Base-by-base conservation (phyloP, 2,113 vertebrate genomes). In the Cryptotis parvus region DNA sequence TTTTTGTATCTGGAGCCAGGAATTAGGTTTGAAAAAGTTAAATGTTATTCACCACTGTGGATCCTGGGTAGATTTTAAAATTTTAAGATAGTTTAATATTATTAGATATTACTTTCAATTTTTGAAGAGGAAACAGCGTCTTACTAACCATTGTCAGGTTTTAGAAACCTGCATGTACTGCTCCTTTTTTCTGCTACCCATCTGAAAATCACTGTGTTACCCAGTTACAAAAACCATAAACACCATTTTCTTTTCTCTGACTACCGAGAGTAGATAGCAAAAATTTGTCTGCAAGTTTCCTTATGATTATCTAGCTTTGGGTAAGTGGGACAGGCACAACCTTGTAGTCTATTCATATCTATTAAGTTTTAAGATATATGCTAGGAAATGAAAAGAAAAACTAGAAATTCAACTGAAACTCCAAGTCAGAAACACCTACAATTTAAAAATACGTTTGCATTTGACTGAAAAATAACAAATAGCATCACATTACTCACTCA, bases 321-420 rank as follows among this genome's bases (percentile, higher is more conserved):
- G 18, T 74, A 14, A 5, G 37, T 35, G 7, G 43, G 31, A 84
- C 91, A 94, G 33, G 37, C 55, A 72, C n/a, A 70, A 5, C 2
- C 55, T 45, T 20, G 0, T 33, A 35, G 33, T 85, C 20, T 22
- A 5, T 20, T 9, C 33, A 24, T 73, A 55, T 24, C 33, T 39
- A 9, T 33, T 37, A 35, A 70, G 29, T 75, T 76, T n/a, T 65
- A 29, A 27, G 41, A 84, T 1, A 0, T 10, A 14, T n/a, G 5
- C 55, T 75, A n/a, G 29, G 58, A 83, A 92, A 66, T 45, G 82
- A 74, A 95, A 33, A 91, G 24, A 37, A 92, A 91, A 92, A 78
- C 58, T 72, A 78, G 84, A 26, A 65, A 82, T 72, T 68, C 61
- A 81, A 77, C 27, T 65, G 24, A 33, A 89, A 91, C 8, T 3